Percentiles rank a stretch among this genome's conserved stretches.
These are phyloP conservation scores for Crypturellus tataupa DNA, from an alignment of 2,797 vertebrate genomes.

Conservation along the genomic window DNA sequence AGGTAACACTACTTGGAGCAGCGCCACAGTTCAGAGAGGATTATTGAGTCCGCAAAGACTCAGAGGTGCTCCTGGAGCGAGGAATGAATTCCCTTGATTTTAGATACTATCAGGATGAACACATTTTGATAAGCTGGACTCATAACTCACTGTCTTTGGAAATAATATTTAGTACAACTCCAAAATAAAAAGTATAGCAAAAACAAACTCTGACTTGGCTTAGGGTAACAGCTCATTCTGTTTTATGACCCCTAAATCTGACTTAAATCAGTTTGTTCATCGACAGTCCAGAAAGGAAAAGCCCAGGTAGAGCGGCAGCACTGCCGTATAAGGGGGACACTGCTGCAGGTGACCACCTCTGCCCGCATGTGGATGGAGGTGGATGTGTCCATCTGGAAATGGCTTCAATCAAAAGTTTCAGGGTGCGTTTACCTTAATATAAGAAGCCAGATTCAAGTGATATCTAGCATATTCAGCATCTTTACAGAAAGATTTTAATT, in stretches of 20 bases:
- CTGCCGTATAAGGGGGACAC: rapidly evolving
- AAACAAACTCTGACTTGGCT: neutral
- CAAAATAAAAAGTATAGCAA: neutral
- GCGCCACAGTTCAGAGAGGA: neutral
- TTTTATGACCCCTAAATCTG: neutral
- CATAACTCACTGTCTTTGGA: neutral
- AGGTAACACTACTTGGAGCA: neutral
- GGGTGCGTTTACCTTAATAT: neutral
- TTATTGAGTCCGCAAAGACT: neutral
- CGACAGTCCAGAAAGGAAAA: neutral
- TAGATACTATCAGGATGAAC: neutral
- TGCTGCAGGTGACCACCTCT: neutral
- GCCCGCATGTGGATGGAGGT: neutral
- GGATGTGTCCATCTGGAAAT: neutral
- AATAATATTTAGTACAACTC: neutral
- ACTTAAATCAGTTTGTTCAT: neutral
- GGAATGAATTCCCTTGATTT: neutral
- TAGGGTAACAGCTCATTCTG: neutral
- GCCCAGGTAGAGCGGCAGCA: neutral
- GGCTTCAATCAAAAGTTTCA: rapidly evolving
- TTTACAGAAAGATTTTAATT: neutral
- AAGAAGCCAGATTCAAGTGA: neutral
- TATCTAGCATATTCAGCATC: rapidly evolving
- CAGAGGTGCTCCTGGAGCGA: neutral
- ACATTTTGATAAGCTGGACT: neutral